These are phyloP conservation scores for Leptarthrus brevirostris DNA, from an alignment of 2,888 invertebrate species.

Conservation along the genomic window DNA sequence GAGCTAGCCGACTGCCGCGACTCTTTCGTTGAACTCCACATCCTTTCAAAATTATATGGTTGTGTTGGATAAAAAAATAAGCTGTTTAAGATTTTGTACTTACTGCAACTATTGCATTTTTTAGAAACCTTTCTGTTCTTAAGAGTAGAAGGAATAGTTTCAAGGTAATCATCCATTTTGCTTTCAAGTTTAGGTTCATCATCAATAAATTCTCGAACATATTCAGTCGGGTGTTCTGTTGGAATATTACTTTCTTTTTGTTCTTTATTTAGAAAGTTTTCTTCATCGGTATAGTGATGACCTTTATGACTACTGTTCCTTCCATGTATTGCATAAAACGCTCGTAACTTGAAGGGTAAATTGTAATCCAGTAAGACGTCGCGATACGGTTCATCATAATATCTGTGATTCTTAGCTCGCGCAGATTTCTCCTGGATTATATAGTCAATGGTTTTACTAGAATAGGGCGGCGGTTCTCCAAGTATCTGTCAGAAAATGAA, in stretches of 20 bases:
- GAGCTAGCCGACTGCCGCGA: constrained; percentile 63
- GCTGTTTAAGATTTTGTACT: no score
- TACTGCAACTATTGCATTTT: no score
- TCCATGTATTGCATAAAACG: background rate
- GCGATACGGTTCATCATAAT: constrained; percentile 6
- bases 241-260: background rate
- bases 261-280: background rate
- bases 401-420: constrained; percentile 12
- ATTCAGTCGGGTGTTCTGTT: background rate
- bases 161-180: no score
- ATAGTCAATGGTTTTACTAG: background rate
- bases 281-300: background rate
- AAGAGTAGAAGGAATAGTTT: no score
- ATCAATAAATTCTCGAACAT: no score
- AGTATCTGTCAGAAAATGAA: no score
- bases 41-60: constrained; percentile 57
- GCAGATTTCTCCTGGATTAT: constrained; percentile 23
- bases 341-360: background rate
- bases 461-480: no score
- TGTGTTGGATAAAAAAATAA: no score
- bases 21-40: constrained; percentile 64
- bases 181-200: no score
- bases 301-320: background rate
- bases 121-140: no score
- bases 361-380: background rate